These are phyloP conservation scores for Pterois miles DNA, from an alignment of 2,797 vertebrate genomes.

Conservation along the genomic window DNA sequence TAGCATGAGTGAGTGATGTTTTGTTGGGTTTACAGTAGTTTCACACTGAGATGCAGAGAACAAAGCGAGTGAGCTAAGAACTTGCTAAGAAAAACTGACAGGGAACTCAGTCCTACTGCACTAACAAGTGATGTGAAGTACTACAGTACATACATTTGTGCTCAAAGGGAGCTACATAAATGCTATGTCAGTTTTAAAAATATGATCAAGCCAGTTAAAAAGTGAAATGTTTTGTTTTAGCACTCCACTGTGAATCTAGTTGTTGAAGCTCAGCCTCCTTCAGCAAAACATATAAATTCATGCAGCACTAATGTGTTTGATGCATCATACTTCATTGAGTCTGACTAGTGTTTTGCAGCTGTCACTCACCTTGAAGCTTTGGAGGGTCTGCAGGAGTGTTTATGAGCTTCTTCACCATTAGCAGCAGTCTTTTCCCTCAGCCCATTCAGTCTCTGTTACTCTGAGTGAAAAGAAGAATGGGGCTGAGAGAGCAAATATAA, in stretches of 20 bases:
- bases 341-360: slow-evolving; percentile 47
- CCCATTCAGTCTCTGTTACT: slow-evolving; percentile 21
- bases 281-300: too few relatives aligned
- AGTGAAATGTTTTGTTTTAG: too few relatives aligned
- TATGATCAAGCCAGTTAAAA: too few relatives aligned
- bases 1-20: not conserved
- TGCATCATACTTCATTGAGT: not conserved
- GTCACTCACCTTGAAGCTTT: slow-evolving; percentile 48
- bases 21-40: not conserved
- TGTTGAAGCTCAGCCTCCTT: too few relatives aligned
- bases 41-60: not conserved
- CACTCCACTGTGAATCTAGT: too few relatives aligned
- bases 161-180: not conserved
- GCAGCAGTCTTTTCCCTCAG: slow-evolving; percentile 10
- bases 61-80: not conserved
- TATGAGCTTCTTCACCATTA: slow-evolving; percentile 42
- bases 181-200: not conserved
- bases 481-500: slow-evolving; percentile 63
- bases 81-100: not conserved
- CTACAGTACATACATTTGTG: not conserved
- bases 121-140: not conserved
- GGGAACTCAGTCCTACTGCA: not conserved
- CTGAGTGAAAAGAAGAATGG: slow-evolving; percentile 50
- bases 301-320: not conserved
- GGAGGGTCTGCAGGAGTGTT: slow-evolving; percentile 24